These are phyloP conservation scores for Amaurobius ferox DNA, from an alignment of 2,888 invertebrate genomes.

Conservation along the genomic window DNA sequence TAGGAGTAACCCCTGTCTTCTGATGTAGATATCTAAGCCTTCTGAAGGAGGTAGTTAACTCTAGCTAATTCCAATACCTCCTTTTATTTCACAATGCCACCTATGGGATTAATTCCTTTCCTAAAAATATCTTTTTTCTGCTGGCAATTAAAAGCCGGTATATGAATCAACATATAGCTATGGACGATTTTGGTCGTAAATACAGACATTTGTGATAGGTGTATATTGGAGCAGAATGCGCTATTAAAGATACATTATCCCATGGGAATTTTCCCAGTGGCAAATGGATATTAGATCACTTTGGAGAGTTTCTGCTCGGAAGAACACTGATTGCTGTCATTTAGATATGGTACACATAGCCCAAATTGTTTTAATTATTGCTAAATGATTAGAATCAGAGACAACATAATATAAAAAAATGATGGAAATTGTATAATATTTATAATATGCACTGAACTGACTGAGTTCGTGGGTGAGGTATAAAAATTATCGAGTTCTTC, in stretches of 20 bases:
- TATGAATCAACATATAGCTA: conserved; percentile 20
- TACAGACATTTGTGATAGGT: conserved; percentile 61
- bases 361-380: too few species aligned
- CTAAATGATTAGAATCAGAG: too few species aligned
- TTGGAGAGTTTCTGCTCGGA: not conserved
- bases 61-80: conserved; percentile 51
- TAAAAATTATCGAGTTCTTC: too few species aligned
- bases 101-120: conserved; percentile 31
- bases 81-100: conserved; percentile 44
- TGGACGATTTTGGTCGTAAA: conserved; percentile 55
- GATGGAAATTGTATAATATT: too few species aligned
- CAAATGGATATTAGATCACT: not conserved
- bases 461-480: too few species aligned
- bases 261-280: not conserved
- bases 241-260: not conserved
- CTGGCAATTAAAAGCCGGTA: conserved; percentile 25
- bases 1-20: conserved; percentile 29
- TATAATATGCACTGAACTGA: too few species aligned
- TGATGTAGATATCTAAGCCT: conserved; percentile 34
- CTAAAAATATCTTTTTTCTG: not conserved
- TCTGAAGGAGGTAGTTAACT: too few species aligned
- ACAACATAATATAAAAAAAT: too few species aligned
- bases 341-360: too few species aligned
- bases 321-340: too few species aligned
- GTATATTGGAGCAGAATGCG: conserved; percentile 3